phyloP scores from a whole-genome alignment of 2,113 vertebrate species.

The Nesospiza acunhae region DNA sequence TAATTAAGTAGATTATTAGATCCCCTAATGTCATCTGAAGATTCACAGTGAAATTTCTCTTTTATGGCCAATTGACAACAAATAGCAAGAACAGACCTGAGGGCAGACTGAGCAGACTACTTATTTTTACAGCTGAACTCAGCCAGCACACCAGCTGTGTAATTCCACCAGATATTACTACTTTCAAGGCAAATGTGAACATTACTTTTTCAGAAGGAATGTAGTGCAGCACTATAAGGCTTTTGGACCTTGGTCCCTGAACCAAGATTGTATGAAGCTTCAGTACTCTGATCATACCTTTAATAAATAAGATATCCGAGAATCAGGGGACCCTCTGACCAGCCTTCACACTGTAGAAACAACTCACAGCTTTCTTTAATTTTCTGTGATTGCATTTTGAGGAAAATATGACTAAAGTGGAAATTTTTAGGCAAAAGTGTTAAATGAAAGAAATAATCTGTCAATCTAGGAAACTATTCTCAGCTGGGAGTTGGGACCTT shows the following conservation, averaged over 20 bases:
- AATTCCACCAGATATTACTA: neutral
- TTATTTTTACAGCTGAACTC: neutral
- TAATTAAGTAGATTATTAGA: conserved; percentile 21
- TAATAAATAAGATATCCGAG: neutral
- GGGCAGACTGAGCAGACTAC: neutral
- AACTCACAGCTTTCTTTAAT: neutral
- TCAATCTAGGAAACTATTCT: neutral
- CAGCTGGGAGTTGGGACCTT: neutral
- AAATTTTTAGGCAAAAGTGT: neutral
- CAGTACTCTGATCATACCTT: neutral
- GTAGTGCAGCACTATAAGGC: neutral
- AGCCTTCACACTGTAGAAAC: neutral
- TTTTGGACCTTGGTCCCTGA: neutral
- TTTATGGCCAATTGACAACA: conserved; percentile 45
- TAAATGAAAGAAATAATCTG: neutral
- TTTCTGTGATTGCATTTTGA: neutral
- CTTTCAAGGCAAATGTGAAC: conserved; percentile 1
- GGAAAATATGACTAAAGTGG: neutral
- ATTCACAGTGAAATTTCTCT: conserved; percentile 49
- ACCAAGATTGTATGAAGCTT: neutral
- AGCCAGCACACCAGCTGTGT: neutral
- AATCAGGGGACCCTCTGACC: neutral
- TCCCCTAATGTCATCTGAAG: conserved; percentile 8
- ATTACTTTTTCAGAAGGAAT: neutral
- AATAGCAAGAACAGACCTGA: conserved; percentile 30